phyloP scores from a whole-genome alignment of 2,113 vertebrate genomes.

The Campylomormyrus tamandua region DNA sequence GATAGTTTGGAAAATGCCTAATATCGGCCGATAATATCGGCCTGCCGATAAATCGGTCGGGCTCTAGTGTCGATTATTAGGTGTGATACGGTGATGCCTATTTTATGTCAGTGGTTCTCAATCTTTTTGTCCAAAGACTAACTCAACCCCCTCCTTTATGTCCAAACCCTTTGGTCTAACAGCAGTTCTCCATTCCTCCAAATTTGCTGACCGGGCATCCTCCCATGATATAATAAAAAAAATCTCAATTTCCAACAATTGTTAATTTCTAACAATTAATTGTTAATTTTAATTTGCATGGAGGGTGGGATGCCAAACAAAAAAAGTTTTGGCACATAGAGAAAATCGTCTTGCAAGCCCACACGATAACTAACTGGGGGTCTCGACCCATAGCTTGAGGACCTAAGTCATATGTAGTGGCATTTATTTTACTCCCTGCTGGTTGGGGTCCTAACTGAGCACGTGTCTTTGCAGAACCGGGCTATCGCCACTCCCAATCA shows the following conservation, averaged over 20 bases:
- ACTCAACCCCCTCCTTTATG: not conserved
- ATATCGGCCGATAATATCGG: no score
- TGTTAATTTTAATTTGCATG: no score
- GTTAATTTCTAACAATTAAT: no score
- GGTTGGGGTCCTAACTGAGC: not conserved
- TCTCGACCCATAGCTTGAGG: not conserved
- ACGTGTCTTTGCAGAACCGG: conserved; percentile 73
- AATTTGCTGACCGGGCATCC: not conserved
- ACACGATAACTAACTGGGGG: not conserved
- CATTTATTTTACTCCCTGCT: not conserved
- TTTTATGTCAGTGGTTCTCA: not conserved
- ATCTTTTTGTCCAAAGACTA: not conserved
- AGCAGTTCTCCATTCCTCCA: not conserved
- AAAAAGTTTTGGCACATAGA: not conserved
- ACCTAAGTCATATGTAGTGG: not conserved
- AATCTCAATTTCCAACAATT: not conserved
- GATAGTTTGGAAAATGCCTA: no score
- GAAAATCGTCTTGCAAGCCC: not conserved
- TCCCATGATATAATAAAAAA: not conserved
- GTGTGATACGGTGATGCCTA: not conserved
- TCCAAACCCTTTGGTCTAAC: not conserved
- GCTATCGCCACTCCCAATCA: conserved; percentile 98
- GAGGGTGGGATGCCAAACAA: not conserved
- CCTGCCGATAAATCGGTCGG: no score
- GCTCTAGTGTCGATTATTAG: not conserved